phyloP scores from a whole-genome alignment of 2,797 vertebrate genomes.

The Dermochelys coriacea region DNA sequence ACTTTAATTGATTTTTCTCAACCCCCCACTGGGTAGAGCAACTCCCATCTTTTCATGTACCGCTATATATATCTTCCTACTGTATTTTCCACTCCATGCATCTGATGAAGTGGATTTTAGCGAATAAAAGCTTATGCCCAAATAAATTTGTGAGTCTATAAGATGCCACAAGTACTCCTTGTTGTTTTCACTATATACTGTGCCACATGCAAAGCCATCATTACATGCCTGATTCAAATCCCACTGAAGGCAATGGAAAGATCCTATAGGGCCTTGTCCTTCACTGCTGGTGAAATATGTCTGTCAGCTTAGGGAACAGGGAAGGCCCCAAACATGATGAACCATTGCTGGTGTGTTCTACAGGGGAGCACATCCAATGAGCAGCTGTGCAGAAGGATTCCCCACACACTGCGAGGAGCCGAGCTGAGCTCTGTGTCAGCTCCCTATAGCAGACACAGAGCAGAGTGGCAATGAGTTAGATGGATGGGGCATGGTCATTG shows the following conservation, averaged over 20 bases:
- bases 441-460: background rate
- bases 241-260: background rate
- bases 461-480: background rate
- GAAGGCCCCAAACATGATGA: background rate
- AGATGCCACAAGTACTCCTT: too few relatives aligned
- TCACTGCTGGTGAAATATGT: background rate
- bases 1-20: too few relatives aligned
- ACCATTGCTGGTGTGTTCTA: background rate
- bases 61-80: too few relatives aligned
- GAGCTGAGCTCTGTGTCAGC: background rate
- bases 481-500: background rate
- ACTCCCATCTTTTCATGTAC: too few relatives aligned
- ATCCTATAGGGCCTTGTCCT: background rate
- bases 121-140: too few relatives aligned
- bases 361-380: background rate
- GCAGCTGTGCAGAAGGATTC: background rate
- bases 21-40: too few relatives aligned
- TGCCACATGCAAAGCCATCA: constrained; percentile 14
- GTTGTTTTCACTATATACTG: background rate
- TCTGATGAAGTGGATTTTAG: too few relatives aligned
- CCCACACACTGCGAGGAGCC: background rate
- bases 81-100: too few relatives aligned
- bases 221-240: constrained; percentile 20
- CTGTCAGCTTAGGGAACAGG: background rate
- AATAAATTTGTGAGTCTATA: too few relatives aligned